A percentile compares a stretch with the other conserved stretches of the same genome.
Evolutionary conservation across 2,113 vertebrate species (phyloP).

Genomic region (Amblyornis subalaris): DNA sequence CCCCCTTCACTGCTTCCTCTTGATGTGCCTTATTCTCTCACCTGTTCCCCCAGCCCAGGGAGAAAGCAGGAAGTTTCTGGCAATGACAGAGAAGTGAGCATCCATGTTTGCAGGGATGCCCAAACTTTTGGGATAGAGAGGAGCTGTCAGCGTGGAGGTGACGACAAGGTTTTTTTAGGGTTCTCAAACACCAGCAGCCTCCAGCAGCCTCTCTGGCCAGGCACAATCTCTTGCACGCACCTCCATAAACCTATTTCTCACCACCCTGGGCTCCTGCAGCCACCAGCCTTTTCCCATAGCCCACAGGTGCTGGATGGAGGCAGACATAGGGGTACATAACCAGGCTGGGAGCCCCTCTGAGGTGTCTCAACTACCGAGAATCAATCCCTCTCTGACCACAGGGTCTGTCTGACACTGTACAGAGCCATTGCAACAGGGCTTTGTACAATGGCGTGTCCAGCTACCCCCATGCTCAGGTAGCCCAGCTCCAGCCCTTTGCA

Average conservation of each 20-base stretch:
- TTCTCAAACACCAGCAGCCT: background rate
- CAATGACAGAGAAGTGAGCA: background rate
- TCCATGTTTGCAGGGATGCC: accelerated
- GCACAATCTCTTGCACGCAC: accelerated
- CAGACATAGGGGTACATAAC: background rate
- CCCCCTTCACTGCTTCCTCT: background rate
- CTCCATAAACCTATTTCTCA: background rate
- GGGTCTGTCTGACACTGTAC: background rate
- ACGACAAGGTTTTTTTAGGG: background rate
- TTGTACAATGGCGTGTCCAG: accelerated
- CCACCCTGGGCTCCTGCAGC: background rate
- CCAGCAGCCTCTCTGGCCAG: background rate
- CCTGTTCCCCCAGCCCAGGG: background rate
- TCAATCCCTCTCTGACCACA: background rate
- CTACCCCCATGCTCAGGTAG: accelerated
- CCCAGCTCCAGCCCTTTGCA: background rate
- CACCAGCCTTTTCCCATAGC: background rate
- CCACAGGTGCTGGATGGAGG: background rate
- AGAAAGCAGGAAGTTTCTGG: background rate
- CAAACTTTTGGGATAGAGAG: accelerated
- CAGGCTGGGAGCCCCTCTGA: background rate
- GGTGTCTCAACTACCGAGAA: background rate
- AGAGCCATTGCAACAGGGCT: background rate
- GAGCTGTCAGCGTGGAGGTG: accelerated
- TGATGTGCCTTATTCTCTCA: background rate